Base-by-base conservation (phyloP, 2,888 invertebrate genomes). In the Zygothrica quintamaculata region DNA sequence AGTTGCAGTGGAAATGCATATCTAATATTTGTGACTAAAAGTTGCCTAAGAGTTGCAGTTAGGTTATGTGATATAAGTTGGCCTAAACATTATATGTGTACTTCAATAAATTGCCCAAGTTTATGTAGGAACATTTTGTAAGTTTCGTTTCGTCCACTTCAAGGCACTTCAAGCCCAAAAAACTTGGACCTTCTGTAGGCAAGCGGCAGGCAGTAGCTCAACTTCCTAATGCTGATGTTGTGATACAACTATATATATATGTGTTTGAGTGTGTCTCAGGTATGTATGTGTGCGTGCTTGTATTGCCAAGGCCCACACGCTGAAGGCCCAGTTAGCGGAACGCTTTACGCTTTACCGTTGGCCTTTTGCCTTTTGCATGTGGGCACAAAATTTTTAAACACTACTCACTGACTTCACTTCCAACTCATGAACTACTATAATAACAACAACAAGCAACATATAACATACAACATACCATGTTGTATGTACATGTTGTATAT, bases 291-390 rank as follows among this genome's bases (percentile, higher is more conserved):
- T 51, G 60, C 6, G 3, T 11, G 33, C 44, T 51, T 51, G 60
- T 42, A 62, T 60, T 74, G 77, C 64, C 84, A 84, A 84, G 77
- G 79, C 79, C 79, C 84, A 79, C 84, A 75, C 77, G 78, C 40
- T 52, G 60, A 73, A 74, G 69, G 75, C 75, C 78, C 71, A 48
- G 34, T 68, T 58, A 68, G 71, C 81, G 80, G 75, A 77, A 76
- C 68, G 67, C 50, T 75, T 72, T 72, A 72, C 72, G 57, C 71
- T 76, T 65, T 50, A 55, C 31, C 36, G 51, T 50, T 57, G 43
- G 18, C 72, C 59, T 71, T 76, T 65, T 50, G 60, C 31, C 36
- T 55, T 50, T 57, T 46, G 18, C 60, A 69, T 66, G 74, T 74
- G 74, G 75, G 70, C 69, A 57, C 31, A 33, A 31, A 65, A n/a